Evolutionary conservation across 2,113 vertebrate genomes (phyloP).

Genomic region (Lycaon pictus): DNA sequence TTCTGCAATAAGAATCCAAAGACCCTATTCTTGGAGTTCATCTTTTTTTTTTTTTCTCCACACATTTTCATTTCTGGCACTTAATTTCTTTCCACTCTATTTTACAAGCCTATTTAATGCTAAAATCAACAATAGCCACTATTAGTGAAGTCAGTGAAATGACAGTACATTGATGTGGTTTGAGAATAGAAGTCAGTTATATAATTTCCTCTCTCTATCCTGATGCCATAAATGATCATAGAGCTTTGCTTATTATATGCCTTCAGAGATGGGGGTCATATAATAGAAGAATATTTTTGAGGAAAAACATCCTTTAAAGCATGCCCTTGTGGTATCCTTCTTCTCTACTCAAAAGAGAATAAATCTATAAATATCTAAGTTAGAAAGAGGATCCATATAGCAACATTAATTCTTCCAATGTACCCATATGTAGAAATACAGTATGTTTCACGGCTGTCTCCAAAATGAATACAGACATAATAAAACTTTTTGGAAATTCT

Average conservation of each 20-base stretch:
- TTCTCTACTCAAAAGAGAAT: conserved; percentile 19
- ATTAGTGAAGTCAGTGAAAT: not conserved
- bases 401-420: not conserved
- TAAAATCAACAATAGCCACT: not conserved
- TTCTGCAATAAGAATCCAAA: not conserved
- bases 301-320: not conserved
- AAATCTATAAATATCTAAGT: not conserved
- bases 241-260: not conserved
- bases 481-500: not conserved
- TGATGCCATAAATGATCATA: not conserved
- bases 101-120: not conserved
- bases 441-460: not conserved
- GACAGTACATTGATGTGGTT: not conserved
- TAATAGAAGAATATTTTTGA: not conserved
- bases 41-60: not conserved
- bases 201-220: not conserved
- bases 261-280: not conserved
- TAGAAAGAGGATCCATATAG: not conserved
- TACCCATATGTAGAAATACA: not conserved
- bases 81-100: conserved; percentile 3
- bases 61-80: not conserved
- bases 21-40: not conserved
- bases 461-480: not conserved
- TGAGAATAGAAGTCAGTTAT: not conserved
- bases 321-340: not conserved